These are phyloP conservation scores for Chloroceryle aenea DNA, from an alignment of 2,113 vertebrate species.

Conservation along the genomic window DNA sequence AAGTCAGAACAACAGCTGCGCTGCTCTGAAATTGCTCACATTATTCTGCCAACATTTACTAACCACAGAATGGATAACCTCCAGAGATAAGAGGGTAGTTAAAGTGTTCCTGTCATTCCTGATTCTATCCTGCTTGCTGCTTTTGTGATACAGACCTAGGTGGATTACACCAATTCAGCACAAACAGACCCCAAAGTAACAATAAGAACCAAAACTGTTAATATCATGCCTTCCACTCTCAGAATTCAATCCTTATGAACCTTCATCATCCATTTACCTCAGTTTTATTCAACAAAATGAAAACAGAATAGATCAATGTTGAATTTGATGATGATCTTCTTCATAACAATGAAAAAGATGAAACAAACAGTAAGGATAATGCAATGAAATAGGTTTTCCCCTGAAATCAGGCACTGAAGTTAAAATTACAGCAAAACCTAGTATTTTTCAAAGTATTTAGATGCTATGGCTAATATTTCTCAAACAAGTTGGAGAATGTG, in stretches of 20 bases:
- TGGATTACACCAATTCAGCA: conserved; percentile 24
- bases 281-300: conserved; percentile 30
- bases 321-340: neutral
- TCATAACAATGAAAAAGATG: neutral
- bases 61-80: conserved; percentile 15
- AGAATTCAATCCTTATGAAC: conserved; percentile 9
- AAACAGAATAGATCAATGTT: conserved; percentile 29
- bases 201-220: neutral
- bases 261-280: neutral
- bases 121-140: neutral
- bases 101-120: conserved; percentile 1
- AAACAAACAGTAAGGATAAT: neutral
- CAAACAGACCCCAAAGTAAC: conserved; percentile 15
- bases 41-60: conserved; percentile 10
- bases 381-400: neutral
- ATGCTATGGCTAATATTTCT: neutral
- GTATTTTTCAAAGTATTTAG: neutral
- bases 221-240: neutral
- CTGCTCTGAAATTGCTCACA: neutral
- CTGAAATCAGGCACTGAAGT: neutral
- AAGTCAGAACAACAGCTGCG: neutral
- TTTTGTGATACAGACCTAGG: conserved; percentile 5
- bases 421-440: neutral
- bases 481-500: neutral
- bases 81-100: neutral